Percentiles rank a stretch among this genome's conserved stretches.
Conservation (phyloP, 2,797 vertebrate genomes). For the Pogoniulus pusillus region DNA sequence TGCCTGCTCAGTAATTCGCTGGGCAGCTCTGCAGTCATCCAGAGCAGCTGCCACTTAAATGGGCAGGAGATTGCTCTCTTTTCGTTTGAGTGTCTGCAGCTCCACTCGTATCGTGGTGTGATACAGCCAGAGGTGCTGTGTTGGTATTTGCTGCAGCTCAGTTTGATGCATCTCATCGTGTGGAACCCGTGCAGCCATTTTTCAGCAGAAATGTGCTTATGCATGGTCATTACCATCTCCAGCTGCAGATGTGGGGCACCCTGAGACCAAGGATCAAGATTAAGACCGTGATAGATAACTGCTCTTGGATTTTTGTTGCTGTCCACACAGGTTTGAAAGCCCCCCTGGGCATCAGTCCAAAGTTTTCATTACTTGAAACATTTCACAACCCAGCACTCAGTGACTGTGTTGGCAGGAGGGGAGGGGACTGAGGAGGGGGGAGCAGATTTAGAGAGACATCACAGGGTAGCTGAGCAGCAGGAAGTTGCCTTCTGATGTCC, state of each 20-base stretch:
- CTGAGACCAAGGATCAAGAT: neutral
- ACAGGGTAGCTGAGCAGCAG: neutral
- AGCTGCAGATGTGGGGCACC: neutral
- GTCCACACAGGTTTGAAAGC: neutral
- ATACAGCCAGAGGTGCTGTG: neutral
- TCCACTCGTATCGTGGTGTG: neutral
- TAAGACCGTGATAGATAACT: neutral
- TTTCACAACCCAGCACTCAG: neutral
- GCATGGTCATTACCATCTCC: neutral
- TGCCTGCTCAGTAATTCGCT: constrained; percentile 57
- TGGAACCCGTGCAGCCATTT: neutral
- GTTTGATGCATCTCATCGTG: neutral
- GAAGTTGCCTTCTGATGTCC: neutral
- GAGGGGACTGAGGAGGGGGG: neutral
- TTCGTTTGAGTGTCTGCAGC: constrained; percentile 17
- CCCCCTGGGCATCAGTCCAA: neutral
- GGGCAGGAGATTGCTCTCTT: constrained; percentile 36
- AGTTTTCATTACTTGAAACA: neutral
- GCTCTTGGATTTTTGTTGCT: neutral
- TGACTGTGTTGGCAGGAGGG: fast-evolving
- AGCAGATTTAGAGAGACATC: neutral
- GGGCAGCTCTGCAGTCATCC: constrained; percentile 13
- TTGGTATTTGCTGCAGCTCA: neutral
- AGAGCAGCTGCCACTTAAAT: constrained; percentile 24
- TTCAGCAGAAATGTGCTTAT: neutral